Percentiles rank a stretch among this genome's conserved stretches.
These are phyloP conservation scores for Sisor rabdophorus DNA, from an alignment of 2,113 vertebrate species.

Conservation along the genomic window DNA sequence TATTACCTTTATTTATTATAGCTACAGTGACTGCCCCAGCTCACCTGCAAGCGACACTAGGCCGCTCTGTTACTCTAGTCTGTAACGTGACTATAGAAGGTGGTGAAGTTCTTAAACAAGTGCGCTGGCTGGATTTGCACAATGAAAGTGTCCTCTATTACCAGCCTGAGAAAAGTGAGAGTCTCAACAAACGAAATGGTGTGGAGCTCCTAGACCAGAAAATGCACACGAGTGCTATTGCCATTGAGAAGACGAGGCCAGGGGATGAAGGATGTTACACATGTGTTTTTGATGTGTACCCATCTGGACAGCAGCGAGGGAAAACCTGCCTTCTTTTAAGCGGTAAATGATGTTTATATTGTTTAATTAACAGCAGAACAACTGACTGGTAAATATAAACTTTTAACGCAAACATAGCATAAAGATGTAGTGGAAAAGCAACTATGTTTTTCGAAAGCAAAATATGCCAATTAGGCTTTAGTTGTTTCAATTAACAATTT, in stretches of 20 bases:
- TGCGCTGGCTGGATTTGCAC: constrained; percentile 61
- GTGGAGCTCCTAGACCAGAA: constrained; percentile 51
- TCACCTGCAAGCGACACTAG: constrained; percentile 47
- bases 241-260: constrained; percentile 48
- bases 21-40: constrained; percentile 57
- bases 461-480: neutral
- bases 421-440: neutral
- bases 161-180: neutral
- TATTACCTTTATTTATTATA: constrained; percentile 55
- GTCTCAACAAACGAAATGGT: constrained; percentile 33
- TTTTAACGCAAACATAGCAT: neutral
- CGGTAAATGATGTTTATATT: constrained; percentile 48
- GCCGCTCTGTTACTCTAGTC: constrained; percentile 52
- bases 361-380: neutral
- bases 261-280: constrained; percentile 66
- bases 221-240: constrained; percentile 58
- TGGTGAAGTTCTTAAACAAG: constrained; percentile 55
- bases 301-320: constrained; percentile 55
- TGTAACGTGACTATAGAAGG: constrained; percentile 59
- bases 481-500: neutral
- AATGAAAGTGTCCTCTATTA: constrained; percentile 59
- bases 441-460: neutral
- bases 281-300: constrained; percentile 68
- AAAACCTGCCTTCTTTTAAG: constrained; percentile 60
- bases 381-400: neutral